Percentiles rank a stretch among this genome's conserved stretches.
Evolutionary conservation across 23 tunicate species (phyloP).

Genomic region (Corella eumyota): DNA sequence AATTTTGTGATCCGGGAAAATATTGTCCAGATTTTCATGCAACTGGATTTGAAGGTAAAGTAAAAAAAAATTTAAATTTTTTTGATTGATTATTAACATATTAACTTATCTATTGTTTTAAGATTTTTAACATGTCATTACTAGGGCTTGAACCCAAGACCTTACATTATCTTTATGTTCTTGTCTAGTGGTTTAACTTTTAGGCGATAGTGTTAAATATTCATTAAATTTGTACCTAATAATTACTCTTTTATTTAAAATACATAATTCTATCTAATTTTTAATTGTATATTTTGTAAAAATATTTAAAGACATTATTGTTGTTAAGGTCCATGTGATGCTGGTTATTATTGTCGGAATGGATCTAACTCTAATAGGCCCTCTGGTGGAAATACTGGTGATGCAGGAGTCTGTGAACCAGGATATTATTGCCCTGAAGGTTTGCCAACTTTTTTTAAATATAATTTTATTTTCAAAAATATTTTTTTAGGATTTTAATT

Average conservation of each 20-base stretch:
- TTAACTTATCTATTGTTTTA: no score
- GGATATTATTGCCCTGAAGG: constrained; percentile 86
- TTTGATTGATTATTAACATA: no score
- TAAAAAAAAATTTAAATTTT: no score
- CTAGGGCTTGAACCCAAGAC: no score
- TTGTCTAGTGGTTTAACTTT: no score
- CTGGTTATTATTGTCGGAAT: constrained; percentile 80
- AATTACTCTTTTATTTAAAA: no score
- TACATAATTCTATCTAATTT: not conserved
- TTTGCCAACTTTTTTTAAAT: not conserved
- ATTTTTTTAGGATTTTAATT: not conserved
- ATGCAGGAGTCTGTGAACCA: constrained; percentile 79
- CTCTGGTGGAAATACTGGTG: constrained; percentile 40
- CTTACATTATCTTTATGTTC: no score
- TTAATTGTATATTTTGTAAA: not conserved
- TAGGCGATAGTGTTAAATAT: no score
- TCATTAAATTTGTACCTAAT: no score
- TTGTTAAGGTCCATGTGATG: constrained; percentile 49
- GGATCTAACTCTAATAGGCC: constrained; percentile 54
- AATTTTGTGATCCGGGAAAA: constrained; percentile 66
- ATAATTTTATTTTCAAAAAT: not conserved
- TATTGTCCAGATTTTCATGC: constrained; percentile 75
- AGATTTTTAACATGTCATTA: no score
- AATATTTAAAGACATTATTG: not conserved
- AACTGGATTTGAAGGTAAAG: constrained; percentile 18